Evolutionary conservation across 2,113 vertebrate genomes (phyloP).

Genomic region (Indicator maculatus): DNA sequence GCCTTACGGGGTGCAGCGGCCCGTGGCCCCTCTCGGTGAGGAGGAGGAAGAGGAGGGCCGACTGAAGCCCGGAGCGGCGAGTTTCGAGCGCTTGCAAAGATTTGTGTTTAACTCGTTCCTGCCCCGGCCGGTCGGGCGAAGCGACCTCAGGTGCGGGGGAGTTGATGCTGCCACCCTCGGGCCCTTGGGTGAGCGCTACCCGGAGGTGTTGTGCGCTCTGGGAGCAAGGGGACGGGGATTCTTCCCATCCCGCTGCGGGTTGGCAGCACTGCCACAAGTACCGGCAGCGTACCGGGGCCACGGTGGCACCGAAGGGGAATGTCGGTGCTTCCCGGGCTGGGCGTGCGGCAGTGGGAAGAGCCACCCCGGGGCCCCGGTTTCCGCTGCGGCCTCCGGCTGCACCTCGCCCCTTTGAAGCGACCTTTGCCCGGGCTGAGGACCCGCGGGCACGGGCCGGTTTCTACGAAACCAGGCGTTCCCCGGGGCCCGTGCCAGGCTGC

Average conservation of each 20-base stretch:
- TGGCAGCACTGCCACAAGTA: background rate
- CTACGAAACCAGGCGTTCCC: slow-evolving; percentile 51
- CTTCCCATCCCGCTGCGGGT: background rate
- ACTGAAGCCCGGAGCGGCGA: background rate
- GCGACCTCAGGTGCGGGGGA: background rate
- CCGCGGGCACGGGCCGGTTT: background rate
- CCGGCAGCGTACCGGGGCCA: background rate
- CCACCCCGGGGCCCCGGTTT: background rate
- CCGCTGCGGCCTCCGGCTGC: background rate
- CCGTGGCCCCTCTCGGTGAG: slow-evolving; percentile 31
- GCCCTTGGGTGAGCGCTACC: background rate
- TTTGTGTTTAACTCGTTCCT: slow-evolving; percentile 8
- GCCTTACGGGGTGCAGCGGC: background rate
- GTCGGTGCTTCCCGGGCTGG: background rate
- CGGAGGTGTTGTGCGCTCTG: background rate
- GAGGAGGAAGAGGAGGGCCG: slow-evolving; percentile 18
- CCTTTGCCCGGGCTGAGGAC: slow-evolving; percentile 21
- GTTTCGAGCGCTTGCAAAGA: slow-evolving; percentile 5
- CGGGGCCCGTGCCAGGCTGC: background rate
- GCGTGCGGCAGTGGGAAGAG: background rate
- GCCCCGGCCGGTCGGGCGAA: background rate
- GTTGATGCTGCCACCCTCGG: background rate
- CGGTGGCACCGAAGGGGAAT: background rate
- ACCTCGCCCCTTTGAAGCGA: background rate
- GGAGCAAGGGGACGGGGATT: background rate